Percentiles rank a stretch among this genome's conserved stretches.
These are phyloP conservation scores for Bombus waltoni DNA, from an alignment of 1,140 invertebrate species.

Conservation along the genomic window DNA sequence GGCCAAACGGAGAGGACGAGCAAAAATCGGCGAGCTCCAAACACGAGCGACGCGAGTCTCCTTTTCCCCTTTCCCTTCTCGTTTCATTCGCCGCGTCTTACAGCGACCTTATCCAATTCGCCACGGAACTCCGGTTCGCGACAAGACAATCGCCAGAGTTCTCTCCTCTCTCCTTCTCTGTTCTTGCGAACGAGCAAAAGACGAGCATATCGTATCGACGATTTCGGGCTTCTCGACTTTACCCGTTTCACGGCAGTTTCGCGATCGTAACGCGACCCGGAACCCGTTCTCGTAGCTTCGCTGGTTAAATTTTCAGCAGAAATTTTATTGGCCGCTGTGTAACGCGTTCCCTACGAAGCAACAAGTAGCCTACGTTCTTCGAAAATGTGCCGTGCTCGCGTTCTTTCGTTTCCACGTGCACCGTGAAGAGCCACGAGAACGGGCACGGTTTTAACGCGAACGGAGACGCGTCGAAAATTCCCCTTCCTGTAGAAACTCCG, in stretches of 20 bases:
- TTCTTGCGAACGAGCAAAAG: not conserved
- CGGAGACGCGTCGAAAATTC: not conserved
- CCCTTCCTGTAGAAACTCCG: not conserved
- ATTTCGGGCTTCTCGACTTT: not conserved
- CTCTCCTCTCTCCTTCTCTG: not conserved
- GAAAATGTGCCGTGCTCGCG: not conserved
- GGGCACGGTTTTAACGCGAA: not conserved
- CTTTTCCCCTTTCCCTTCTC: not conserved
- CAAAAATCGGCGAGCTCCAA: not conserved
- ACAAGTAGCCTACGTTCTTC: constrained; percentile 35
- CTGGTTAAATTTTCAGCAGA: constrained; percentile 6
- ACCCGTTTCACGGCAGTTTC: not conserved
- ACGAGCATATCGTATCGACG: not conserved
- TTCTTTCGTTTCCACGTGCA: not conserved
- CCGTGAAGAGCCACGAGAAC: not conserved
- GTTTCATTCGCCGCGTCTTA: not conserved
- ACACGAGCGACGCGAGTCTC: not conserved
- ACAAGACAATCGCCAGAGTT: not conserved
- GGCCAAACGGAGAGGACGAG: not conserved
- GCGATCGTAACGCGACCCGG: not conserved
- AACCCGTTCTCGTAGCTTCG: not conserved
- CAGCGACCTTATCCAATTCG: no score
- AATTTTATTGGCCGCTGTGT: not conserved
- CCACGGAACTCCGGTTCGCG: constrained; percentile 1
- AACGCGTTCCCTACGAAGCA: not conserved